These are phyloP conservation scores for Papilio elwesi DNA, from an alignment of 2,888 invertebrate genomes.

Conservation along the genomic window DNA sequence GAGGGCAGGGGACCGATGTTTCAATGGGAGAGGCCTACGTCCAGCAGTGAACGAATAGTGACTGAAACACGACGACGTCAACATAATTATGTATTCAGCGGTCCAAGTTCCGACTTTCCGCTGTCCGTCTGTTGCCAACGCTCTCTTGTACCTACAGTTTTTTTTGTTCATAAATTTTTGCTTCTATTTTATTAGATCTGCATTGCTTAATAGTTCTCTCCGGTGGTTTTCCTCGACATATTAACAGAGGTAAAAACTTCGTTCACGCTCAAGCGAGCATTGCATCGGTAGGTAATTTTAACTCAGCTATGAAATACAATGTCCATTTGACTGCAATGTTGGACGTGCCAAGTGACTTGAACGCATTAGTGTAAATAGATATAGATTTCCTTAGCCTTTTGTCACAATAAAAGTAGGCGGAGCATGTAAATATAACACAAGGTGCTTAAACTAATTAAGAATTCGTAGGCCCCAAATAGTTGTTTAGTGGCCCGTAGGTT, in stretches of 20 bases:
- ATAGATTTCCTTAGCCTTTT: slow-evolving; percentile 2
- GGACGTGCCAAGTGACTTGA: slow-evolving; percentile 2
- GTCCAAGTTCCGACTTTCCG: too few relatives aligned
- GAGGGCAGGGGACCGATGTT: too few relatives aligned
- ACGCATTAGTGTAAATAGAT: not conserved
- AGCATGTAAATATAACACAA: not conserved
- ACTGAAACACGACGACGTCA: too few relatives aligned
- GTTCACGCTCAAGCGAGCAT: slow-evolving; percentile 17
- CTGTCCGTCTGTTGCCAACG: too few relatives aligned
- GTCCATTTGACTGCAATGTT: not conserved
- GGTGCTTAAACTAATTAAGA: not conserved
- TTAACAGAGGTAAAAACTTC: slow-evolving; percentile 11
- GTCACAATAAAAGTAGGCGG: not conserved
- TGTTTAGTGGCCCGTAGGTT: too few relatives aligned
- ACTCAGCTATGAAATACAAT: slow-evolving; percentile 5
- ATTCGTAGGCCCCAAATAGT: too few relatives aligned
- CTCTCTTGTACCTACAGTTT: too few relatives aligned
- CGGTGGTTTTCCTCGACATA: slow-evolving; percentile 8
- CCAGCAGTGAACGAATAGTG: too few relatives aligned
- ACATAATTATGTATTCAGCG: too few relatives aligned
- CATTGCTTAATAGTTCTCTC: slow-evolving; percentile 10
- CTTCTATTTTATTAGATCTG: not conserved
- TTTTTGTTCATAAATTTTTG: too few relatives aligned
- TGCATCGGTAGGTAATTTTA: not conserved
- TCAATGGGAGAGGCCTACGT: too few relatives aligned